Conservation (phyloP, 2,888 invertebrate genomes). For the Xanthorhoe spadicearia region DNA sequence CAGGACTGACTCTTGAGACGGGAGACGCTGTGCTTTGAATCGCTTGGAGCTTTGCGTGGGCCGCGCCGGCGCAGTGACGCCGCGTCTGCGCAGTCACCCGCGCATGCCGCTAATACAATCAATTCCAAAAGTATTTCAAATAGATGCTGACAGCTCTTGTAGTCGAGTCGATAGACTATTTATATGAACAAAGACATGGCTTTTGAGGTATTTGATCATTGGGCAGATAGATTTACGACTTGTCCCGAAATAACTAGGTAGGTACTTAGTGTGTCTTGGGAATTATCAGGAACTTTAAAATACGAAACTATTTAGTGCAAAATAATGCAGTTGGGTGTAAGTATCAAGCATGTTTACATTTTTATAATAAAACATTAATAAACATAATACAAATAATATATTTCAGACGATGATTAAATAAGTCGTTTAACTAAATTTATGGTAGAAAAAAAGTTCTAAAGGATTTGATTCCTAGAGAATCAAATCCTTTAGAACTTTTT, state of each 20-base stretch:
- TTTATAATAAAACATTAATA: no score
- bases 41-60: conserved; percentile 72
- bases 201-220: neutral
- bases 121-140: conserved; percentile 36
- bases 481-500: conserved; percentile 13
- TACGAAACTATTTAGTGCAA: no score
- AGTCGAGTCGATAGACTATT: conserved; percentile 16
- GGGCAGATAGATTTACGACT: neutral
- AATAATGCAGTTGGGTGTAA: no score
- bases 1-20: conserved; percentile 66
- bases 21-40: conserved; percentile 66
- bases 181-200: neutral
- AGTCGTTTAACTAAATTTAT: no score
- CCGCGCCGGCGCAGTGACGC: conserved; percentile 49
- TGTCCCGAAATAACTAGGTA: neutral
- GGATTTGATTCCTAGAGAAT: no score
- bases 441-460: no score
- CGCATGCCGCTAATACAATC: conserved; percentile 50
- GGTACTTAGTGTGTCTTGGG: neutral
- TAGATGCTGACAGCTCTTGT: conserved; percentile 14
- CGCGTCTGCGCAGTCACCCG: conserved; percentile 64
- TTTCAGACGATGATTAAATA: no score
- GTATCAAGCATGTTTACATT: no score
- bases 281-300: neutral
- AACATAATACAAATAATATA: no score